Evolutionary conservation across 1,140 invertebrate genomes (phyloP), one percentile per base, ranked within the genome.

Genomic region (Trichoplusia ni): DNA sequence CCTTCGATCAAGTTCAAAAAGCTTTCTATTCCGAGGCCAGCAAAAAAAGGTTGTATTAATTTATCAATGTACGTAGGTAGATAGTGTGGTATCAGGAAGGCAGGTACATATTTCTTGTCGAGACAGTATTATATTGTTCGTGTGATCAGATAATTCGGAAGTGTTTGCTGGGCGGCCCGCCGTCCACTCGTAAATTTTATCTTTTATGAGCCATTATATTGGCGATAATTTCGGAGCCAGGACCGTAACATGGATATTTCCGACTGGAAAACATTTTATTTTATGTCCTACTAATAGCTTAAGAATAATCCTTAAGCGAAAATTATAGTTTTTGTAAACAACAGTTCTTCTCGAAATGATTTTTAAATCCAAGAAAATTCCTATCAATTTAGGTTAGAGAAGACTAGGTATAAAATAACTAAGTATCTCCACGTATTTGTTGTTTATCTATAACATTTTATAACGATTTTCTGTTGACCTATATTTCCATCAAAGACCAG

Each of bases 201-300:
- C 75, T 78, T 86, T 84, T 84, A 83, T 83, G 82, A 78, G 64
- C 79, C 81, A 79, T 83, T 80, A 83, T 79, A 83, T 77, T 79
- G 80, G 69, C 79, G 75, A 84, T 82, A 79, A 86, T 75, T 82
- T 71, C 64, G 67, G 53, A 67, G 59, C 62, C 51, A 47, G 47
- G 62, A 61, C 62, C 64, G 68, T 68, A 71, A 73, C 60, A 74
- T 67, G 69, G 71, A 72, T 67, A 73, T 77, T 71, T 74, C 59
- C 60, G 21, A 23, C 25, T 19, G n/a, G 35, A 35, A 67, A 61
- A 44, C 31, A 59, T 46, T n/a, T 29, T 46, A 33, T 16, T 44
- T 33, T 58, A 31, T 29, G 18, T 42, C 37, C 19, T 40, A 29
- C 38, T 29, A 58, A 27, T 14, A 56, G n/a, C n/a, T n/a, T n/a